Evolutionary conservation across 2,113 vertebrate species (phyloP).

Genomic region (Orycteropus afer): DNA sequence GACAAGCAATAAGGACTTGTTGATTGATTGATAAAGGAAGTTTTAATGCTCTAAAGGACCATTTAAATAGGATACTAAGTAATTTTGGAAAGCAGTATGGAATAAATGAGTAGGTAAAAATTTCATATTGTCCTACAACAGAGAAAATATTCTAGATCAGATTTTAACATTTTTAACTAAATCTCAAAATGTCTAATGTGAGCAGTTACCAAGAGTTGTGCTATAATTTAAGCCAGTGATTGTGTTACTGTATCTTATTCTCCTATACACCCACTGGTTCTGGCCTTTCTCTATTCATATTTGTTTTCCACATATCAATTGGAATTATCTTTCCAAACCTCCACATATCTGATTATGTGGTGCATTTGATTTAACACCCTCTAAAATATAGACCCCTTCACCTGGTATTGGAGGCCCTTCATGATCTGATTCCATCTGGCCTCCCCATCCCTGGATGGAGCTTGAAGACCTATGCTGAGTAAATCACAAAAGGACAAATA

Average conservation of each 20-base stretch:
- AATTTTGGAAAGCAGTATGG: conserved; percentile 76
- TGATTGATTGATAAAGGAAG: conserved; percentile 80
- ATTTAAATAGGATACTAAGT: conserved; percentile 71
- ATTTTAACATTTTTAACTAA: conserved; percentile 67
- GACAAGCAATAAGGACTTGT: conserved; percentile 77
- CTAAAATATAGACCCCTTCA: not conserved
- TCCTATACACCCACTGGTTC: not conserved
- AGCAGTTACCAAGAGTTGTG: conserved; percentile 25
- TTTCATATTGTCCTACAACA: conserved; percentile 61
- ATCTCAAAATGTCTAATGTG: conserved; percentile 48
- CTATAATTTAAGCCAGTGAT: conserved; percentile 31
- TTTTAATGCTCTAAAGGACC: conserved; percentile 74
- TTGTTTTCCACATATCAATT: not conserved
- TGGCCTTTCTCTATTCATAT: not conserved
- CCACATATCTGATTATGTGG: not conserved
- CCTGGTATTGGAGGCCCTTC: not conserved
- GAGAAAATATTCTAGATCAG: conserved; percentile 64
- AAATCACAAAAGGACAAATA: not conserved
- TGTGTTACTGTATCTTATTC: not conserved
- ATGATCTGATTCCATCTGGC: not conserved
- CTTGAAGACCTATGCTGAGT: not conserved
- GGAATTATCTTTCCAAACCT: conserved; percentile 11
- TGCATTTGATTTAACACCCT: conserved; percentile 32
- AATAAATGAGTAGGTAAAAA: conserved; percentile 72
- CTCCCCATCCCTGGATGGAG: not conserved